phyloP scores from a whole-genome alignment of 1,140 invertebrate genomes.

The Psix sp. region DNA sequence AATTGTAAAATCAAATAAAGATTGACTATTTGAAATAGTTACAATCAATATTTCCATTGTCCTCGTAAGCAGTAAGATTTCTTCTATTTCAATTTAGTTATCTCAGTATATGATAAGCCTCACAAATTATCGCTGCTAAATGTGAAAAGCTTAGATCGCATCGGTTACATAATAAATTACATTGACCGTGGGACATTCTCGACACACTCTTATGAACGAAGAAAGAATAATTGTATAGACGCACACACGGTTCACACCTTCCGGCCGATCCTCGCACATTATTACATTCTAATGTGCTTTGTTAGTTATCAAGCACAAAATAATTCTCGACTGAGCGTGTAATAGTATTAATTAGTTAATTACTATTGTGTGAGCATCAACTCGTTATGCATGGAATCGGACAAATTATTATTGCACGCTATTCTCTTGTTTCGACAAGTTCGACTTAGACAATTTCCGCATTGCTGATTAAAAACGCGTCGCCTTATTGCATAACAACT shows the following conservation, averaged over 20 bases:
- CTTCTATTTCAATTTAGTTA: no score
- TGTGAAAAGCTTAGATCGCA: conserved; percentile 25
- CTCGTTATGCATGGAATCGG: conserved; percentile 14
- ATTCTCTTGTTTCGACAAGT: conserved; percentile 16
- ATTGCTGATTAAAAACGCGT: conserved; percentile 7
- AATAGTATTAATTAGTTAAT: conserved; percentile 59
- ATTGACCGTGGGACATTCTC: conserved; percentile 49
- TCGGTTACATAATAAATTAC: conserved; percentile 31
- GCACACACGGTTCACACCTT: conserved; percentile 14
- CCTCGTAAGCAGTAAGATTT: no score
- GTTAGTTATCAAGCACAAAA: conserved; percentile 49
- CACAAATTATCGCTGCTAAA: conserved; percentile 25
- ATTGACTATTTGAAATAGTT: no score
- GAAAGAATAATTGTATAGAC: conserved; percentile 23
- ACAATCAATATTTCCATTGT: no score
- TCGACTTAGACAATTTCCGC: conserved; percentile 2
- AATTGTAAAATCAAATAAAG: no score
- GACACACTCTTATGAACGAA: conserved; percentile 19
- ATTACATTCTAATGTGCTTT: conserved; percentile 37
- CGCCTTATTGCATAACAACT: not conserved
- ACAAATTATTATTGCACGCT: conserved; percentile 8
- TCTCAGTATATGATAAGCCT: conserved; percentile 18
- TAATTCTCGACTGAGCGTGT: conserved; percentile 47
- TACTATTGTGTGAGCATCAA: conserved; percentile 28
- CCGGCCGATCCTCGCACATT: not conserved